A percentile compares a stretch with the other conserved stretches of the same genome.
phyloP scores from a whole-genome alignment of 2,888 invertebrate species.

The Muscina levida region DNA sequence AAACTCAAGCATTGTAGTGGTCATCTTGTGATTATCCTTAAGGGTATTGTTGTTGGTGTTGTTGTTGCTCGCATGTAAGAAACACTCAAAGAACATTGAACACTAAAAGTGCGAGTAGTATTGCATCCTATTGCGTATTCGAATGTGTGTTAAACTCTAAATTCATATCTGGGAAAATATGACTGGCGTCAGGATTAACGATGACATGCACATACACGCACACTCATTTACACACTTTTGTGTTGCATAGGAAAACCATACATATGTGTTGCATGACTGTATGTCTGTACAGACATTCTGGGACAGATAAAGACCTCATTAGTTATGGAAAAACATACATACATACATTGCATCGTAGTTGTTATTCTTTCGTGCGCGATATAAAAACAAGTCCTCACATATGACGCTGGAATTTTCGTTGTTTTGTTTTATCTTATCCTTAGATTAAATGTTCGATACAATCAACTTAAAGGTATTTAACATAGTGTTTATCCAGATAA shows the following conservation, averaged over 20 bases:
- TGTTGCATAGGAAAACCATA: too few relatives aligned
- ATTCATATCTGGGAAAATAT: conserved; percentile 41
- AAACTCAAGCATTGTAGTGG: conserved; percentile 31
- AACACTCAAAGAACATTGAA: not conserved
- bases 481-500: conserved; percentile 76
- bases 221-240: not conserved
- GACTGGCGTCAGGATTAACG: conserved; percentile 38
- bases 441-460: conserved; percentile 72
- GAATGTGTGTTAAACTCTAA: too few relatives aligned
- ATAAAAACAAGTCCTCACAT: not conserved
- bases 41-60: conserved; percentile 4
- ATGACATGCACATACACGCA: conserved; percentile 6
- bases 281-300: not conserved
- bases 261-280: too few relatives aligned
- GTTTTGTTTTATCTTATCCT: conserved; percentile 53
- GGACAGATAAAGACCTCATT: conserved; percentile 27
- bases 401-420: conserved; percentile 46
- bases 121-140: conserved; percentile 55
- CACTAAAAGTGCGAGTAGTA: conserved; percentile 31
- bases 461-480: conserved; percentile 72
- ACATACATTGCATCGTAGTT: conserved; percentile 6
- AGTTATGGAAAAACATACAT: conserved; percentile 17
- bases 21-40: conserved; percentile 35
- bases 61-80: not conserved
- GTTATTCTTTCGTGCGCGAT: too few relatives aligned